phyloP scores from a whole-genome alignment of 2,797 vertebrate species.

The Mormyrus proboscirostris region DNA sequence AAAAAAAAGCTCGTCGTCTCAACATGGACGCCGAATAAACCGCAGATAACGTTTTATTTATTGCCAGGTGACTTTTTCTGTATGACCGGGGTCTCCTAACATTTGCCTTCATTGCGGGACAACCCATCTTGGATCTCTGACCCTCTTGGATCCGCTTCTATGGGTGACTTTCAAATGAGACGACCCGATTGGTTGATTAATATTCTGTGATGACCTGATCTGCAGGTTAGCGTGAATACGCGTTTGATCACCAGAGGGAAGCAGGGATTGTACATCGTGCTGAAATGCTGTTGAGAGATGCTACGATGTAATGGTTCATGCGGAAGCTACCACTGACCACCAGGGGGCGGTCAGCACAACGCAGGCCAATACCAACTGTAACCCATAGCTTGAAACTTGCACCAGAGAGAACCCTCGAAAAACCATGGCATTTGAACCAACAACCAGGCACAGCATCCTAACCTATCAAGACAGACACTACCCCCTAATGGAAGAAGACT shows the following conservation, averaged over 20 bases:
- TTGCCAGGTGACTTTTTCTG: not conserved
- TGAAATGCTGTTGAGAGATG: not conserved
- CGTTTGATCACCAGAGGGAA: not conserved
- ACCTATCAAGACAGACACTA: not conserved
- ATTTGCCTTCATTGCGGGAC: not conserved
- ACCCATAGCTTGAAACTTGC: not conserved
- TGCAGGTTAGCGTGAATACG: not conserved
- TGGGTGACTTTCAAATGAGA: not conserved
- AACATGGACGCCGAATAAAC: not conserved
- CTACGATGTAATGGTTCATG: not conserved
- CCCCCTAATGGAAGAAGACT: not conserved
- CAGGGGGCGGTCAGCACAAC: not conserved
- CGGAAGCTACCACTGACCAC: not conserved
- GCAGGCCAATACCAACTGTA: not conserved
- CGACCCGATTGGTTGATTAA: not conserved
- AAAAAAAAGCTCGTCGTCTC: not conserved
- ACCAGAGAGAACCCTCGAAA: not conserved
- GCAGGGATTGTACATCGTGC: not conserved
- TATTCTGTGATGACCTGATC: not conserved
- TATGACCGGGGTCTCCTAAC: not conserved
- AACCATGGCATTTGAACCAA: not conserved
- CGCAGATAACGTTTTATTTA: not conserved
- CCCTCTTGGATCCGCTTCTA: not conserved
- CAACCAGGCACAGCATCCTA: not conserved
- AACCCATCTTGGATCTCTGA: not conserved